Evolutionary conservation across 2,113 vertebrate genomes (phyloP).

Genomic region (Ictalurus furcatus): DNA sequence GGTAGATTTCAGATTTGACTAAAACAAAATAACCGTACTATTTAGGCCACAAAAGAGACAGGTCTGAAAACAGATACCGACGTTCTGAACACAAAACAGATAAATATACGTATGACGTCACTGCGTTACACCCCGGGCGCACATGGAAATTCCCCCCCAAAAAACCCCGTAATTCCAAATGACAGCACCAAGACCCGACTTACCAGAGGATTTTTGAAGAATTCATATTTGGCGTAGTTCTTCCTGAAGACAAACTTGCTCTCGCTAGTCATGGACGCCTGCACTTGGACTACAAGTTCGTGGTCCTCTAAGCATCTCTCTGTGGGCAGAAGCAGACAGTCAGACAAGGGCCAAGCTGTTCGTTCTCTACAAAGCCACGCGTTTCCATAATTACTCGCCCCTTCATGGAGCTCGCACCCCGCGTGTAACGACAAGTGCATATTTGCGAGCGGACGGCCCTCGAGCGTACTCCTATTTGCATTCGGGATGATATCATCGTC

Average conservation of each 20-base stretch:
- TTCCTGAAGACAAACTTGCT: conserved; percentile 96
- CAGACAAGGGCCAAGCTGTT: conserved; percentile 9
- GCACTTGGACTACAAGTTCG: conserved; percentile 89
- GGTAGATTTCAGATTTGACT: not conserved
- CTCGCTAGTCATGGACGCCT: conserved; percentile 89
- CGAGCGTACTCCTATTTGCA: conserved; percentile 24
- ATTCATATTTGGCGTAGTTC: conserved; percentile 99
- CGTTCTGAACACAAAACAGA: not conserved
- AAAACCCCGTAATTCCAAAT: not conserved
- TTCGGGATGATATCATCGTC: conserved; percentile 41
- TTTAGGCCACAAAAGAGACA: not conserved
- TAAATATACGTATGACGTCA: not conserved
- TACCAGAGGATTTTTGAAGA: conserved; percentile 94
- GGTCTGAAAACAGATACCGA: not conserved
- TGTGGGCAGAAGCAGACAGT: conserved; percentile 56
- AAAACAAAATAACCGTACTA: no score
- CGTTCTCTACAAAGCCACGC: not conserved
- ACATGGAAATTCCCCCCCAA: not conserved
- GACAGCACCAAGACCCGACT: not conserved
- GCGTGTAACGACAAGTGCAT: conserved; percentile 25
- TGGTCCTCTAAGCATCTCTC: conserved; percentile 96
- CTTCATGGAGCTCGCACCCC: conserved; percentile 1
- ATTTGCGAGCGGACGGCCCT: conserved; percentile 18
- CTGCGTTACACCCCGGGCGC: not conserved
- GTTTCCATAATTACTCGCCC: not conserved